Evolutionary conservation across 2,113 vertebrate species (phyloP).

Genomic region (Ctenodactylus gundi): DNA sequence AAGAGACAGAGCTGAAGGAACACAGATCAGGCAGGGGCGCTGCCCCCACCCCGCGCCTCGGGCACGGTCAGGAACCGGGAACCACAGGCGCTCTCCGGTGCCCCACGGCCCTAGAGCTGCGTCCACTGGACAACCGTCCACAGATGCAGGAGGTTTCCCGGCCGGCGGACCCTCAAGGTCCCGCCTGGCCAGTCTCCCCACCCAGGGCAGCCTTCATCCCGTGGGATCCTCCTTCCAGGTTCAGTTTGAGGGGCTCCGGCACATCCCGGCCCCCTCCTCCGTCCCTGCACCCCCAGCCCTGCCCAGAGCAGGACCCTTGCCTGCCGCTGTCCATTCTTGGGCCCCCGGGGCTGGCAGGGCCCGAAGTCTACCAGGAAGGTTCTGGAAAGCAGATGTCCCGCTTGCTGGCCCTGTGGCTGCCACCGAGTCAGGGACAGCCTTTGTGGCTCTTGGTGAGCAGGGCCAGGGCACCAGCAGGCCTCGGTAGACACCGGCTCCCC

Average conservation of each 20-base stretch:
- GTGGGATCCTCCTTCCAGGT: no score
- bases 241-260: no score
- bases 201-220: no score
- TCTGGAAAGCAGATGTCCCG: neutral
- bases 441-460: neutral
- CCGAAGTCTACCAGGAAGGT: neutral
- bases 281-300: no score
- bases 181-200: no score
- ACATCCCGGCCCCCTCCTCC: accelerated
- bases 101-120: neutral
- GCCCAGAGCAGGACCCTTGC: no score
- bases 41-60: neutral
- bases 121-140: accelerated
- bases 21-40: neutral
- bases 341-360: neutral
- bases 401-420: no score
- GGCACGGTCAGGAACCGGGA: neutral
- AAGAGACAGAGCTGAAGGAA: neutral
- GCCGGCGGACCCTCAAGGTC: no score
- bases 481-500: no score
- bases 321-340: no score
- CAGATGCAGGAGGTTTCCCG: neutral
- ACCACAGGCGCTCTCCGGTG: neutral
- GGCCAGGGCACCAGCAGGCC: neutral
- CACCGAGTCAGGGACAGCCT: neutral